These are phyloP conservation scores for Acleris sparsana DNA, from an alignment of 2,888 invertebrate genomes.

Conservation along the genomic window DNA sequence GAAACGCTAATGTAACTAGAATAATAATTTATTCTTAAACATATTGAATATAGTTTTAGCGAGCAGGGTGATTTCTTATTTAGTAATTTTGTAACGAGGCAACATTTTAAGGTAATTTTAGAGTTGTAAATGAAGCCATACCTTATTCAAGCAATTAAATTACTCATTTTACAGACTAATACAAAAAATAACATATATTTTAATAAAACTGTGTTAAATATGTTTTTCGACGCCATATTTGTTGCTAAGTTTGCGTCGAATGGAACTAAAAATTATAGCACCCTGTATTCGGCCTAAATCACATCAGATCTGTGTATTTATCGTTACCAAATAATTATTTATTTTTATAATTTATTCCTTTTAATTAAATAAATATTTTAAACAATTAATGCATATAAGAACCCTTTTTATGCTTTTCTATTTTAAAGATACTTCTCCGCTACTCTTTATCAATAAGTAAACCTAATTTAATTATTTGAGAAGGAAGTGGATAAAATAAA, in stretches of 20 bases:
- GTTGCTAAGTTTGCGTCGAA: constrained; percentile 30
- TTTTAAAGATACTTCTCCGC: too few relatives aligned
- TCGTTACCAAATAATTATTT: constrained; percentile 68
- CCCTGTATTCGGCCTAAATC: constrained; percentile 23
- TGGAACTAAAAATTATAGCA: constrained; percentile 7
- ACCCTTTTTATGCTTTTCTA: too few relatives aligned
- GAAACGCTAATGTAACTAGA: constrained; percentile 52
- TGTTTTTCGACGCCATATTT: constrained; percentile 33
- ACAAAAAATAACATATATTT: too few relatives aligned
- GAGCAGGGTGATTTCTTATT: constrained; percentile 47
- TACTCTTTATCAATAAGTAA: too few relatives aligned
- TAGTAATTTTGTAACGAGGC: constrained; percentile 28
- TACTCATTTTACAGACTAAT: background rate
- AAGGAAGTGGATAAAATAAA: too few relatives aligned
- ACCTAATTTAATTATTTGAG: too few relatives aligned
- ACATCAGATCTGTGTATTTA: constrained; percentile 50
- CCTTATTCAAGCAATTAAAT: constrained; percentile 6
- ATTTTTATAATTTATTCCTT: constrained; percentile 39
- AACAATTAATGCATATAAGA: background rate
- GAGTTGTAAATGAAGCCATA: constrained; percentile 47
- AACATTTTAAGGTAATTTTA: constrained; percentile 36
- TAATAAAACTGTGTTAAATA: background rate
- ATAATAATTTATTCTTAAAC: constrained; percentile 46
- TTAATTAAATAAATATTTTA: constrained; percentile 29
- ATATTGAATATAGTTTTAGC: constrained; percentile 46